phyloP scores from a whole-genome alignment of 1,140 invertebrate species.

The Magallana ariakensis region DNA sequence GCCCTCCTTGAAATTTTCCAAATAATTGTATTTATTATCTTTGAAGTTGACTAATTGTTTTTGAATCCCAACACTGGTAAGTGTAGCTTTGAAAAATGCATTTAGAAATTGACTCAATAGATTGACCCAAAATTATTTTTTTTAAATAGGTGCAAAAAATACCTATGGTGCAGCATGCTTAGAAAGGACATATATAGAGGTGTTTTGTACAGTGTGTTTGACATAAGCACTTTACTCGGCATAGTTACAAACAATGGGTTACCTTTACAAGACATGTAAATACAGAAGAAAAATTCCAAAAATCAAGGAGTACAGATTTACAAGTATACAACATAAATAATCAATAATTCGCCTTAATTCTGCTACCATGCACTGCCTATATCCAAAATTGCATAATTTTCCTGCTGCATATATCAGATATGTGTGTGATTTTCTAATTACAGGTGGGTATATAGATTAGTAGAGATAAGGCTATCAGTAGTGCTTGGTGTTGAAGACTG shows the following conservation, averaged over 20 bases:
- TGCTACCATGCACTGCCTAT: slow-evolving; percentile 25
- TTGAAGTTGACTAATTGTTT: no score
- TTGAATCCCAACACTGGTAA: no score
- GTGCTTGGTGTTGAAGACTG: slow-evolving; percentile 54
- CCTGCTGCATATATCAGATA: slow-evolving; percentile 32
- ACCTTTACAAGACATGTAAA: slow-evolving; percentile 41
- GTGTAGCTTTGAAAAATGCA: no score
- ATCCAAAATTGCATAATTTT: slow-evolving; percentile 54
- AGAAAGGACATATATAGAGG: no score
- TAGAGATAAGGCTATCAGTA: slow-evolving; percentile 35
- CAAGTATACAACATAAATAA: background rate
- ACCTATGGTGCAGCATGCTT: no score
- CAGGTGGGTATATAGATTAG: background rate
- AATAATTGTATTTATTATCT: no score
- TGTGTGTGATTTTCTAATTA: background rate
- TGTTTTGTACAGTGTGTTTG: no score
- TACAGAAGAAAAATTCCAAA: background rate
- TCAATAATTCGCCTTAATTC: background rate
- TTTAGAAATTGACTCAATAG: no score
- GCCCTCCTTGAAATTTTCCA: no score
- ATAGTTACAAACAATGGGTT: slow-evolving; percentile 39
- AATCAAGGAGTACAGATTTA: background rate
- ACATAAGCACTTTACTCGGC: background rate
- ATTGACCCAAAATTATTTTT: no score
- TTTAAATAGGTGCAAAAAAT: no score